These are phyloP conservation scores for Epizoanthus scotinus DNA, from an alignment of 92 coral and sea anemone genomes.

Conservation along the genomic window DNA sequence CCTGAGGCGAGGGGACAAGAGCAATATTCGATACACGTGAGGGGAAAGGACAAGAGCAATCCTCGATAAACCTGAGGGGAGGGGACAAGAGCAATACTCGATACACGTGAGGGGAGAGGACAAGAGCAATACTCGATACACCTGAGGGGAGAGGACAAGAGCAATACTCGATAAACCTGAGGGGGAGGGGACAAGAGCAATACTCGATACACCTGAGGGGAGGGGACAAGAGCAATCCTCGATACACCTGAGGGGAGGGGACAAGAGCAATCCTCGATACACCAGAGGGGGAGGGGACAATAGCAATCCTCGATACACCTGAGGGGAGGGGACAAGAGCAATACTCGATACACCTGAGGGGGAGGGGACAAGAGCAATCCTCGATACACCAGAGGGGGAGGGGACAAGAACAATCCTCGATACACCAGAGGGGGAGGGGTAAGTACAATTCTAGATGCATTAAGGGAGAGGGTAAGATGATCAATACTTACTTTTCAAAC, in stretches of 20 bases:
- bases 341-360: slow-evolving; percentile 26
- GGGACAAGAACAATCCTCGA: no score
- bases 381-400: slow-evolving; percentile 43
- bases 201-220: slow-evolving; percentile 37
- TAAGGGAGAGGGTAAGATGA: no score
- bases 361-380: background rate
- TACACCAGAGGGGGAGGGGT: background rate
- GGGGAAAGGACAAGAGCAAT: no score
- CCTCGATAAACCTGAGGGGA: slow-evolving; percentile 3
- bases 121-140: no score
- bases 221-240: background rate
- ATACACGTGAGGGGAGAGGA: no score
- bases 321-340: slow-evolving; percentile 18
- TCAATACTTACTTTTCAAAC: slow-evolving; percentile 46
- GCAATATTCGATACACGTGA: slow-evolving; percentile 45
- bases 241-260: no score
- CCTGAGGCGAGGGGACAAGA: slow-evolving; percentile 1
- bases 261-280: slow-evolving; percentile 38
- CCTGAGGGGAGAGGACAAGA: no score
- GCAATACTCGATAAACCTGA: background rate
- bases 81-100: slow-evolving; percentile 39
- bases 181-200: background rate
- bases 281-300: slow-evolving; percentile 11
- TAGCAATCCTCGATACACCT: no score
- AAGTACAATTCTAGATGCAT: no score